Conservation (phyloP, 2,113 vertebrate genomes). For the Neolamprologus ventralis region DNA sequence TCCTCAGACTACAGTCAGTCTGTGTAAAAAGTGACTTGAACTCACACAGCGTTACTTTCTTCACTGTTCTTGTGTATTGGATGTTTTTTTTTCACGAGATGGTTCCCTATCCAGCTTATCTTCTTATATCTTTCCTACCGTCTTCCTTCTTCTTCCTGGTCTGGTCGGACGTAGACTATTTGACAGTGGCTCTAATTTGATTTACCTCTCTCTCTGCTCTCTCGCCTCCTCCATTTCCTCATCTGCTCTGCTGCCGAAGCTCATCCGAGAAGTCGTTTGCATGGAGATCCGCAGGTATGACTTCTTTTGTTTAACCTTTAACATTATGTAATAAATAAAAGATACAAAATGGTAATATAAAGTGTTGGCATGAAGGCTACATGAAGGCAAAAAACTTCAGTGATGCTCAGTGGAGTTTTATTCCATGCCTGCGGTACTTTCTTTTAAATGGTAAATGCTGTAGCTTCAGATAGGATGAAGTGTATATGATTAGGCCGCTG, state of each 20-base stretch:
- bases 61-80: neutral
- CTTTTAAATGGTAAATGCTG: neutral
- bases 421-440: neutral
- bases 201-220: neutral
- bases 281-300: constrained; percentile 94
- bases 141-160: neutral
- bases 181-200: constrained; percentile 6
- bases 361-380: neutral
- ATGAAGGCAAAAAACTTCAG: neutral
- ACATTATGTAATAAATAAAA: neutral
- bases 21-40: neutral
- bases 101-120: neutral
- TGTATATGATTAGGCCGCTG: neutral
- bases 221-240: neutral
- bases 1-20: neutral
- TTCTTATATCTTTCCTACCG: neutral
- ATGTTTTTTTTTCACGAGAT: neutral
- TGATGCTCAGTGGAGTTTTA: neutral
- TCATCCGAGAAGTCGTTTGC: constrained; percentile 98
- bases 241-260: constrained; percentile 64
- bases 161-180: neutral
- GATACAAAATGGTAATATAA: neutral
- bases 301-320: neutral
- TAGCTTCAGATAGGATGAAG: neutral
- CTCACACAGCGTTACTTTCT: neutral